Evolutionary conservation across 2,113 vertebrate genomes (phyloP), one percentile per base, ranked within the genome.

Genomic region (Gobius niger): DNA sequence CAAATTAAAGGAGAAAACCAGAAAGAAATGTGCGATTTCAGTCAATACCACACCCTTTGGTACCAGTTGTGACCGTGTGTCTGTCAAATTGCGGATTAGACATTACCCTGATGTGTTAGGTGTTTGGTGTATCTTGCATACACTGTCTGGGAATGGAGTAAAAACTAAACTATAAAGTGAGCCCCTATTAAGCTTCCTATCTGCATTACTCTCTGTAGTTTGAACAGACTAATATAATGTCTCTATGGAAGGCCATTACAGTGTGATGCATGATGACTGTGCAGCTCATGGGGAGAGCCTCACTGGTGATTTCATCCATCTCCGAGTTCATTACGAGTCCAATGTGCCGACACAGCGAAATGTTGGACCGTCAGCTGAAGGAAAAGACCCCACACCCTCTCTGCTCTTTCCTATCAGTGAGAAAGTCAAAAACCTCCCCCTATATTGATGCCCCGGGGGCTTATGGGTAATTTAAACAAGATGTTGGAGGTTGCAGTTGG

Each of bases 401-500:
- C 70, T 73, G 65, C 72, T 82, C 67, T 68, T 57, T 80, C 76
- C 75, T 54, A 18, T 54, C 52, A 11, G 64, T 81, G 81, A 90
- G 84, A 82, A 86, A 76, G 54, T 3, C 5, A 70, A 51, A 63
- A 70, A 76, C 75, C 63, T 77, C 83, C 79, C 80, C 14, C 24
- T 34, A 34, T 34, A 15, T 68, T 67, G 69, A 77, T 78, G 80
- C 82, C 89, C 61, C 63, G 61, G 13, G 77, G 88, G 84, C 80
- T 85, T 2, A 52, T 72, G 73, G 64, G 60, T 89, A 92, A 92
- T 84, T 88, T 79, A 81, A 82, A 80, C 84, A 91, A 91, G 83
- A 89, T 90, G 88, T 82, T 79, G 64, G 70, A 86, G 72, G 82
- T 84, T 87, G 18, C 80, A 74, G 66, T 78, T 75, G 56, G 75